These are phyloP conservation scores for Apis cerana DNA, from an alignment of 1,140 invertebrate genomes.

Conservation along the genomic window DNA sequence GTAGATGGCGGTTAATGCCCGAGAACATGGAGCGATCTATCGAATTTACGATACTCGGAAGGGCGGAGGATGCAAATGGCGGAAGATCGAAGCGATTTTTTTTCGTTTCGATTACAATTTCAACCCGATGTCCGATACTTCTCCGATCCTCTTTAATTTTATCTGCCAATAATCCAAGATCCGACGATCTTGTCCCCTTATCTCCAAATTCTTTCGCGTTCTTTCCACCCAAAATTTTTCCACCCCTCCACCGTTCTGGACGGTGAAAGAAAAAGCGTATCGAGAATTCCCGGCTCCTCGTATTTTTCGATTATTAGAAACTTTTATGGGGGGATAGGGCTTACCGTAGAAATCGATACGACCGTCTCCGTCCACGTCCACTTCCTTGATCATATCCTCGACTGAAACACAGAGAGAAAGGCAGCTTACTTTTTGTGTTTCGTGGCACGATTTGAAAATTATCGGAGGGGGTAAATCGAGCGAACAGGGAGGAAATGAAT, in stretches of 20 bases:
- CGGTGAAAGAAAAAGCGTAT: neutral
- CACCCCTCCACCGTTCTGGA: too few relatives aligned
- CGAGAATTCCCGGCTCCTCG: neutral
- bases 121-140: neutral
- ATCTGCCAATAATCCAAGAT: too few relatives aligned
- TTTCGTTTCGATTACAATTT: neutral
- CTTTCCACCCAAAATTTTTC: neutral
- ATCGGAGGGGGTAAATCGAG: neutral
- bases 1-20: neutral
- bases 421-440: conserved; percentile 7
- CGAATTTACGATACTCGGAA: too few relatives aligned
- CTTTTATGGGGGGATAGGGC: conserved; percentile 31
- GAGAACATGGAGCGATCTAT: too few relatives aligned
- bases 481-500: neutral
- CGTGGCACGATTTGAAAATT: neutral
- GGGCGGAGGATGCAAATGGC: neutral
- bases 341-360: conserved; percentile 94
- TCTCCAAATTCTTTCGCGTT: neutral
- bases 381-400: conserved; percentile 96
- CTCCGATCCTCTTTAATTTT: too few relatives aligned
- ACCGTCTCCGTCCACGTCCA: conserved; percentile 94
- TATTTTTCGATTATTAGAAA: conserved; percentile 30
- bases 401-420: conserved; percentile 83
- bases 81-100: neutral
- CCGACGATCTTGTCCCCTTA: too few relatives aligned